These are phyloP conservation scores for Neodontobutis hainanensis DNA, from an alignment of 2,113 vertebrate genomes.

Conservation along the genomic window DNA sequence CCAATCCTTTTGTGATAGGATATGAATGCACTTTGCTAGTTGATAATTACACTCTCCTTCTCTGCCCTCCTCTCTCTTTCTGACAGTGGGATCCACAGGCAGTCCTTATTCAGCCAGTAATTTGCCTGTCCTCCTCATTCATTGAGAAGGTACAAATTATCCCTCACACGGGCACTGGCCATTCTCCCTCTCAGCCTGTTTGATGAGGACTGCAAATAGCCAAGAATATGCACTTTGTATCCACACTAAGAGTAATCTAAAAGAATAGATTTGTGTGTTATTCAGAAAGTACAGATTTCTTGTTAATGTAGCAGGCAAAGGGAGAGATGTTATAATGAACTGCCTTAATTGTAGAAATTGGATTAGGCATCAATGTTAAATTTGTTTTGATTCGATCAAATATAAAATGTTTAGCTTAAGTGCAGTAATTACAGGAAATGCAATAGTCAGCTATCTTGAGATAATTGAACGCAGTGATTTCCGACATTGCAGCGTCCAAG, in stretches of 20 bases:
- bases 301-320: conserved; percentile 40
- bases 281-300: conserved; percentile 59
- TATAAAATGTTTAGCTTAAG: conserved; percentile 20
- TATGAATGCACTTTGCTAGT: conserved; percentile 98
- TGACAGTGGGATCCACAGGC: conserved; percentile 98
- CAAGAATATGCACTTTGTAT: conserved; percentile 70
- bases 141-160: conserved; percentile 99
- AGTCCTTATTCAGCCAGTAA: conserved; percentile 99
- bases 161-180: conserved; percentile 89
- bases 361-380: conserved; percentile 18
- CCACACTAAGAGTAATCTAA: conserved; percentile 62
- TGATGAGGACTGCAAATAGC: conserved; percentile 70
- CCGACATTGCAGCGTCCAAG: conserved; percentile 43
- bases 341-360: conserved; percentile 20
- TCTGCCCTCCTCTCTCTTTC: conserved; percentile 83
- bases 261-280: conserved; percentile 50
- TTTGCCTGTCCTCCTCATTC: conserved; percentile 98
- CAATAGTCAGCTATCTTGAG: conserved; percentile 28
- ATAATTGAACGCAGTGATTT: conserved; percentile 34
- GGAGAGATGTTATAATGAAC: conserved; percentile 32
- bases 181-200: conserved; percentile 78
- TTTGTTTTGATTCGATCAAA: conserved; percentile 20
- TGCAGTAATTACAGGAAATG: conserved; percentile 34
- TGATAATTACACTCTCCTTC: conserved; percentile 98
- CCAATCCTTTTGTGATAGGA: conserved; percentile 91